A percentile compares a stretch with the other conserved stretches of the same genome.
These are phyloP conservation scores for Leuciscus idus DNA, from an alignment of 2,113 vertebrate genomes.

Conservation along the genomic window DNA sequence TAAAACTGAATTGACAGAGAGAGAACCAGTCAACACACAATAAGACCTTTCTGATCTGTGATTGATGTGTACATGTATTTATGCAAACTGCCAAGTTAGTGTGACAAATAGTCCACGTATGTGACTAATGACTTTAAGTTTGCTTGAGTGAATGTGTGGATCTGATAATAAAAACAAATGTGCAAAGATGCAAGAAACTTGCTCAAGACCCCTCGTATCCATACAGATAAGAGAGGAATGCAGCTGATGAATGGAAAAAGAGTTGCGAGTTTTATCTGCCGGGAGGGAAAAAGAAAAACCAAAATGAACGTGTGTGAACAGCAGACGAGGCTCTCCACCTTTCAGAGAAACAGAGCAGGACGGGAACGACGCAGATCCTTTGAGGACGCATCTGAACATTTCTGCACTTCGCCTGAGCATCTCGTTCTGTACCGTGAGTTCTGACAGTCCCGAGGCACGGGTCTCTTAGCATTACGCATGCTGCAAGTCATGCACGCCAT, in stretches of 20 bases:
- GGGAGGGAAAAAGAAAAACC: slow-evolving; percentile 21
- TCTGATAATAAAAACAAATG: slow-evolving; percentile 8
- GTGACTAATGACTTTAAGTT: neutral
- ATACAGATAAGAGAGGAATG: slow-evolving; percentile 71
- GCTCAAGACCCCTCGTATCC: slow-evolving; percentile 50
- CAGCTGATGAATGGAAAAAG: slow-evolving; percentile 52
- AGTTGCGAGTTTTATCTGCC: slow-evolving; percentile 52
- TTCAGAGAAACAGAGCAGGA: neutral
- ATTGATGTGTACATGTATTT: neutral
- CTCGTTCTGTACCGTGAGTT: slow-evolving; percentile 5
- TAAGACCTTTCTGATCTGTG: neutral
- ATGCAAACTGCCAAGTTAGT: slow-evolving; percentile 5
- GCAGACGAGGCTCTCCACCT: slow-evolving; percentile 34
- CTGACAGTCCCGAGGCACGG: neutral
- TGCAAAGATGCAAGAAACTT: slow-evolving; percentile 49
- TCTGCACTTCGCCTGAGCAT: neutral
- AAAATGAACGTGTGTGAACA: slow-evolving; percentile 29
- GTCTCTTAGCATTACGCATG: neutral
- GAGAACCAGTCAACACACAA: neutral
- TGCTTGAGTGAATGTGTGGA: neutral
- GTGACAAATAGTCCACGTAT: neutral
- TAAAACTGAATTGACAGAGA: neutral
- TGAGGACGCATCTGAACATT: neutral
- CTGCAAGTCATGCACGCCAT: neutral
- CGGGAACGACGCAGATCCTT: neutral